phyloP scores from a whole-genome alignment of 2,113 vertebrate species.

The Malurus elegans region DNA sequence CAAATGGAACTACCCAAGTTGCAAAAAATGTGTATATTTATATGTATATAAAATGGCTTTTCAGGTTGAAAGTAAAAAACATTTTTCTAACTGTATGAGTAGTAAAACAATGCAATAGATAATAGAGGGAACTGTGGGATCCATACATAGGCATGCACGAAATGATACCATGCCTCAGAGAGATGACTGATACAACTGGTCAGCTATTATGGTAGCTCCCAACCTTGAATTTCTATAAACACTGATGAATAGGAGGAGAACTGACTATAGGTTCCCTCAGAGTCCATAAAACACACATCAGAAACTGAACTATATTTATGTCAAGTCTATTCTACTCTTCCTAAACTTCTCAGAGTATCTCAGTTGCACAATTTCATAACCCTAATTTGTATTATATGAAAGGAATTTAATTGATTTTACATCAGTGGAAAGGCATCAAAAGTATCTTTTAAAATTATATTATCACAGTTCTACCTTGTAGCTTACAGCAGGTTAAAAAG shows the following conservation, averaged over 20 bases:
- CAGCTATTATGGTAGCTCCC: not conserved
- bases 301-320: not conserved
- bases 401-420: not conserved
- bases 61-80: not conserved
- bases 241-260: not conserved
- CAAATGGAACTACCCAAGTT: not conserved
- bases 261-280: not conserved
- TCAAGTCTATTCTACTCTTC: not conserved
- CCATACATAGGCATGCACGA: not conserved
- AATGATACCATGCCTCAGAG: not conserved
- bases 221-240: not conserved
- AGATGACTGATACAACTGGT: not conserved
- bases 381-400: not conserved
- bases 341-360: not conserved
- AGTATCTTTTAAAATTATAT: not conserved
- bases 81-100: not conserved
- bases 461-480: not conserved
- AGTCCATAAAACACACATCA: not conserved
- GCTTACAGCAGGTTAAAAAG: not conserved
- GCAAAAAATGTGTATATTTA: not conserved
- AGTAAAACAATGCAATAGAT: not conserved
- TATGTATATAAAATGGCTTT: not conserved
- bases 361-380: not conserved
- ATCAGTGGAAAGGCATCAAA: not conserved
- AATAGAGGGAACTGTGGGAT: not conserved